These are phyloP conservation scores for Sebastes glaucus DNA, from an alignment of 2,797 vertebrate genomes.

Conservation along the genomic window DNA sequence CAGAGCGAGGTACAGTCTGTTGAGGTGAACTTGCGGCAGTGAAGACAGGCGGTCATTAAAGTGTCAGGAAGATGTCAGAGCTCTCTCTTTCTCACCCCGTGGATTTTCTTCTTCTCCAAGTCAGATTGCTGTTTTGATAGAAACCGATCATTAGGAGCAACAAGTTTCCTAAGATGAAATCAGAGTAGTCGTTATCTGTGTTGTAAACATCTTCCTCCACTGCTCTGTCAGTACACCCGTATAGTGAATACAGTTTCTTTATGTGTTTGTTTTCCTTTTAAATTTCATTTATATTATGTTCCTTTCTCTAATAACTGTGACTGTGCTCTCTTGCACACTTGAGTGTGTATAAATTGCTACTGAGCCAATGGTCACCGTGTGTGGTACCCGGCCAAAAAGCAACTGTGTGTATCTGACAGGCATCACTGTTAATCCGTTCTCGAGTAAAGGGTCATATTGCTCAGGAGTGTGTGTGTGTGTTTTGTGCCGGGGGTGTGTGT, in stretches of 20 bases:
- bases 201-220: conserved; percentile 32
- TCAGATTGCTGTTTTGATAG: conserved; percentile 33
- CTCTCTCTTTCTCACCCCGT: neutral
- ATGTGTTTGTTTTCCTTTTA: conserved; percentile 36
- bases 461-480: conserved; percentile 19
- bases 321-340: neutral
- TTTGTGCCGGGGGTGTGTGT: neutral
- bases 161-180: conserved; percentile 18
- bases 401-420: conserved; percentile 62
- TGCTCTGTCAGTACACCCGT: neutral
- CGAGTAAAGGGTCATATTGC: conserved; percentile 52
- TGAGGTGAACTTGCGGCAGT: conserved; percentile 36
- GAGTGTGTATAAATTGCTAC: conserved; percentile 3
- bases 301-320: neutral
- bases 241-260: neutral
- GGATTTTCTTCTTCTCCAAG: conserved; percentile 9
- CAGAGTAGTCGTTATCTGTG: conserved; percentile 14
- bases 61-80: conserved; percentile 34
- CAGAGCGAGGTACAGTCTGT: neutral
- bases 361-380: conserved; percentile 43
- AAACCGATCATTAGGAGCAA: conserved; percentile 16
- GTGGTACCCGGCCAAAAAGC: conserved; percentile 48
- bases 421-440: conserved; percentile 64
- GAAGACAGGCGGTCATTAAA: conserved; percentile 41
- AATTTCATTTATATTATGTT: conserved; percentile 15